Base-by-base conservation (phyloP, 2,888 invertebrate species). In the Osmoderma eremita region DNA sequence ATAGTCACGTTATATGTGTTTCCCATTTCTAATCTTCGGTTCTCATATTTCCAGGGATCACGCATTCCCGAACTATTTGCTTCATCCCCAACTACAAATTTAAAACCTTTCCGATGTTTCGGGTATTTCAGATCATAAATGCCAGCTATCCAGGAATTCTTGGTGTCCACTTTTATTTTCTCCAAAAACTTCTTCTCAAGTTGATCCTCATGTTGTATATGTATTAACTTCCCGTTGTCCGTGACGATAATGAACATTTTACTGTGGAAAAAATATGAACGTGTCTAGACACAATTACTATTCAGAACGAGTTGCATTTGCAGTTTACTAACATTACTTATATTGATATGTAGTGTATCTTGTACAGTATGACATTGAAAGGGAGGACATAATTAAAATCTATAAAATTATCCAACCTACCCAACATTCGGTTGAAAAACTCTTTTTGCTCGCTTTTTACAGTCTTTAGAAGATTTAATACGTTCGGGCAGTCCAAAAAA, bases 11-110 rank as follows among this genome's bases (percentile, higher is more conserved):
- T 63, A 17, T 50, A 63, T 10, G 39, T 13, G 5, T 22, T 71
- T n/a, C 61, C 70, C 20, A 66, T 45, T 17, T 69, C 41, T 12
- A 75, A 66, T 13, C 67, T 65, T 3, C 50, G 61, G 58, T 76
- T 73, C 1, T 63, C 5, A 38, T 66, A 38, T 17, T 63, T 58
- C 20, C 6, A 39, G n/a, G 64, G 38, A 3, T 38, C 3, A n/a
- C 42, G 1, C 3, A 12, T 5, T 4, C 50, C 61, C 10, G 36
- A 8, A 22, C 18, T 51, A 4, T 62, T 70, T n/a, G 24, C 38
- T 1, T 64, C 64, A 42, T 56, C 48, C 22, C 66, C 64, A 51
- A 67, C 45, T 30, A 54, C 18, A 10, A 70, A 51, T 15, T 15
- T 12, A 50, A 41, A 15, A 22, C 17, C 48, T 56, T 62, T 4